phyloP scores from a whole-genome alignment of 1,140 invertebrate species.

The Tetragonula clypearis region DNA sequence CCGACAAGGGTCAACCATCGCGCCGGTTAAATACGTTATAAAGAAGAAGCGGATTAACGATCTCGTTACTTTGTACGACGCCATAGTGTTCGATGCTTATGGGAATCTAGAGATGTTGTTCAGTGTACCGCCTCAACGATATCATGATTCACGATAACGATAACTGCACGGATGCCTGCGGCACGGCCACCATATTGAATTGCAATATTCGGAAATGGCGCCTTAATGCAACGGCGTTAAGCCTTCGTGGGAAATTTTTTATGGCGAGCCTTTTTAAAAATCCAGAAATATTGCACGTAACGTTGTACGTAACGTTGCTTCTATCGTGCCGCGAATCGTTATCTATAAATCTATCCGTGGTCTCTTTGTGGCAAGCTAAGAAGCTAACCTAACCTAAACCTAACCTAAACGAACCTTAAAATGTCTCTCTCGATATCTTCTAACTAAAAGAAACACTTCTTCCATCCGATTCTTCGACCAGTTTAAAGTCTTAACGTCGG shows the following conservation, averaged over 20 bases:
- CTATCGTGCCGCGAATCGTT: not conserved
- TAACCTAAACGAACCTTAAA: no score
- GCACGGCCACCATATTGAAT: constrained; percentile 57
- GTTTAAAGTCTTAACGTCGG: no score
- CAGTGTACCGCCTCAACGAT: constrained; percentile 46
- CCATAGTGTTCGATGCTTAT: constrained; percentile 47
- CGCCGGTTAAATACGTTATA: constrained; percentile 41
- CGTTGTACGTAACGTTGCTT: not conserved
- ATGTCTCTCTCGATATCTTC: no score
- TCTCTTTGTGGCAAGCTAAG: not conserved
- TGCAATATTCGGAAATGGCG: constrained; percentile 60
- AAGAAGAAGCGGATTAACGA: constrained; percentile 60
- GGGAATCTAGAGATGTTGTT: constrained; percentile 41
- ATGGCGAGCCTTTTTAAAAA: not conserved
- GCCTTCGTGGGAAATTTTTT: not conserved
- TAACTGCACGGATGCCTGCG: constrained; percentile 57
- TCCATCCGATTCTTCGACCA: no score
- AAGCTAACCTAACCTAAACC: no score
- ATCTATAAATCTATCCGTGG: not conserved
- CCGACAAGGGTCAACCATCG: constrained; percentile 47
- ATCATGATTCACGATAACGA: constrained; percentile 63
- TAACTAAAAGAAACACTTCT: no score
- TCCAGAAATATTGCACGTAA: not conserved
- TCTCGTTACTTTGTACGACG: constrained; percentile 62
- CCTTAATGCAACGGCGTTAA: constrained; percentile 22